Percentiles rank a stretch among this genome's conserved stretches.
Evolutionary conservation across 1,140 invertebrate genomes (phyloP).

Genomic region (Pantala flavescens): DNA sequence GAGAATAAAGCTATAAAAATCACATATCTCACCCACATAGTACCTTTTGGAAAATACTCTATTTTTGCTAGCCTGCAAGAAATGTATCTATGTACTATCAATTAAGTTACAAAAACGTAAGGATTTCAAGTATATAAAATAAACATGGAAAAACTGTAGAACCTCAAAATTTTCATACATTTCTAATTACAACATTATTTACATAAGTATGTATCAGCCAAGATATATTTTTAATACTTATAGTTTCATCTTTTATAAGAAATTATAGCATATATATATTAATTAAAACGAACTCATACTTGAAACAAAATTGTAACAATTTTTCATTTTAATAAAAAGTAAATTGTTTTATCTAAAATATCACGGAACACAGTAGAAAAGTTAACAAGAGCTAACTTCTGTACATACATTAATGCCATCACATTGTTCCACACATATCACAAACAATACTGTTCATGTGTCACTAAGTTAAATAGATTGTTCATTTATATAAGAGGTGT

Average conservation of each 20-base stretch:
- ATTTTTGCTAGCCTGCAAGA: too few species aligned
- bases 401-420: not conserved
- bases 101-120: not conserved
- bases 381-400: not conserved
- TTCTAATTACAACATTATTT: not conserved
- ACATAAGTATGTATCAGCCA: not conserved
- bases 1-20: too few species aligned
- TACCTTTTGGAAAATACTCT: too few species aligned
- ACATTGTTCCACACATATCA: slow-evolving; percentile 1
- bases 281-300: not conserved
- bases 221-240: not conserved
- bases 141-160: not conserved
- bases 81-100: not conserved
- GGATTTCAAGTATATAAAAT: not conserved
- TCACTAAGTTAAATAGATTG: not conserved
- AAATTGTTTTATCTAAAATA: not conserved
- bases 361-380: slow-evolving; percentile 5
- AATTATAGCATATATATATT: not conserved
- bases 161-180: not conserved
- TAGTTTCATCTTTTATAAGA: not conserved
- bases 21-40: too few species aligned
- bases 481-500: not conserved
- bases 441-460: slow-evolving; percentile 9
- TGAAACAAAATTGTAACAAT: not conserved
- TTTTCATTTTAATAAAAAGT: slow-evolving; percentile 1